These are phyloP conservation scores for Leptonema lineaticorne DNA, from an alignment of 1,140 invertebrate genomes.

Conservation along the genomic window DNA sequence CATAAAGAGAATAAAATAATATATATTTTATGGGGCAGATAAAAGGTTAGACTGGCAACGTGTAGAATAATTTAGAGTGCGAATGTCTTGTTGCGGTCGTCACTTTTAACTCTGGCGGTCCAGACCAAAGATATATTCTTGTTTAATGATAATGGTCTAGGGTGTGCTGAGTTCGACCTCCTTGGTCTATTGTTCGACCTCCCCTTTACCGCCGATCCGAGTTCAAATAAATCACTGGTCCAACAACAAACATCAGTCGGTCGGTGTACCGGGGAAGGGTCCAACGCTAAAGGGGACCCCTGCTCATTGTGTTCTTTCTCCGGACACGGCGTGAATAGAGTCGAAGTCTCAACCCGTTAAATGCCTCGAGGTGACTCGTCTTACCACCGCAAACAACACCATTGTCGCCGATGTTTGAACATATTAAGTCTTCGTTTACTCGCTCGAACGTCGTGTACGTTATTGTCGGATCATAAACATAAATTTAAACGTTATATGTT, in stretches of 20 bases:
- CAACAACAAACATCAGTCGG: constrained; percentile 42
- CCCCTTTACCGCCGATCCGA: constrained; percentile 12
- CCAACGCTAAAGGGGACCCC: neutral
- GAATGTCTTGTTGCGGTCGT: neutral
- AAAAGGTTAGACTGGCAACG: no score
- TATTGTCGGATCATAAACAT: no score
- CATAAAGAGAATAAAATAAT: no score
- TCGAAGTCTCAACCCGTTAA: neutral
- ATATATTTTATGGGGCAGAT: no score
- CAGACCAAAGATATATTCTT: constrained; percentile 34
- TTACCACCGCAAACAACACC: neutral
- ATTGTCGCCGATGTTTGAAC: constrained; percentile 8
- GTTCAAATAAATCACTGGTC: constrained; percentile 39
- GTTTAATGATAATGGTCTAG: constrained; percentile 41
- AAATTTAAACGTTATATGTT: no score
- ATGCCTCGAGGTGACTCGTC: neutral
- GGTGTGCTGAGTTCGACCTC: constrained; percentile 7
- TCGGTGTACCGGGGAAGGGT: neutral
- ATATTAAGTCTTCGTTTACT: constrained; percentile 4
- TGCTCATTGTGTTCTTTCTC: constrained; percentile 5
- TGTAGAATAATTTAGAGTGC: neutral
- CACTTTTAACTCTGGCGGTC: constrained; percentile 35
- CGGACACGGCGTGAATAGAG: neutral
- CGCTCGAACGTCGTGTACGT: neutral
- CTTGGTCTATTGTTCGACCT: constrained; percentile 31